phyloP scores from a whole-genome alignment of 2,888 invertebrate genomes.

The Troilus luridus region DNA sequence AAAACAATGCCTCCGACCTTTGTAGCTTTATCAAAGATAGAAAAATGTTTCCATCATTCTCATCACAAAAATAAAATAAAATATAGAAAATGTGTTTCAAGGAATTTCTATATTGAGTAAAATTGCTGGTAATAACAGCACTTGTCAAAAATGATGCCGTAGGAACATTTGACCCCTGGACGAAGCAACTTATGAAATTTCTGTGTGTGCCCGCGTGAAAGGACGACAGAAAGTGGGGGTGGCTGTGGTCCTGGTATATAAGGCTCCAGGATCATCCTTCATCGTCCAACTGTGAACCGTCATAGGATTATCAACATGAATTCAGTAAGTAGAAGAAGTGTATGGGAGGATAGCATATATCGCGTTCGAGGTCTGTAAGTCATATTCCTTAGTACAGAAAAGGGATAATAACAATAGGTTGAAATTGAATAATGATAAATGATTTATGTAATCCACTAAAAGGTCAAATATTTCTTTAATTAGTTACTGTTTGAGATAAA shows the following conservation, averaged over 20 bases:
- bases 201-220: slow-evolving; percentile 33
- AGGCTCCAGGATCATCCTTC: neutral
- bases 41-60: neutral
- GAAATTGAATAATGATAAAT: too few species aligned
- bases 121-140: slow-evolving; percentile 3
- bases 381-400: too few species aligned
- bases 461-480: too few species aligned
- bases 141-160: neutral
- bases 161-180: slow-evolving; percentile 1
- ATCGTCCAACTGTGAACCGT: neutral
- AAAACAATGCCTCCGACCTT: neutral
- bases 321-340: neutral
- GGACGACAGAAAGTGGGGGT: slow-evolving; percentile 25
- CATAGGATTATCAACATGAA: slow-evolving; percentile 23
- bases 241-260: neutral
- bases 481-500: neutral
- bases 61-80: neutral
- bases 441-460: too few species aligned
- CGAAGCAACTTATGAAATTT: slow-evolving; percentile 16
- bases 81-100: neutral
- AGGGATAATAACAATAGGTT: too few species aligned
- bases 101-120: neutral
- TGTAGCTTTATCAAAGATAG: neutral
- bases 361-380: neutral
- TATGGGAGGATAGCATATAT: neutral